phyloP scores from a whole-genome alignment of 2,797 vertebrate genomes.

The Danio tinwini region DNA sequence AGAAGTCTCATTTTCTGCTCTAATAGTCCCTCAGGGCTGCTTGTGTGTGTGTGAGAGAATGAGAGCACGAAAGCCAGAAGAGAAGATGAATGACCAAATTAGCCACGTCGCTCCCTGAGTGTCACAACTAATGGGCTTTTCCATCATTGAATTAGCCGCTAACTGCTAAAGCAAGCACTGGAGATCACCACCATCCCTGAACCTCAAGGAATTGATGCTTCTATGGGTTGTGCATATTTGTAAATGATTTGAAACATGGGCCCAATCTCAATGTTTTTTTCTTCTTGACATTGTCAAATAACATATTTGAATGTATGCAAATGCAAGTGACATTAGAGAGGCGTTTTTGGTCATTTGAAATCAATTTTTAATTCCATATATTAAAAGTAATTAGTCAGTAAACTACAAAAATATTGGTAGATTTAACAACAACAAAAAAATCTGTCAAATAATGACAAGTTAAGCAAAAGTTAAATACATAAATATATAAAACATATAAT shows the following conservation, averaged over 20 bases:
- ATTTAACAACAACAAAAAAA: too few relatives aligned
- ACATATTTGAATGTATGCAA: background rate
- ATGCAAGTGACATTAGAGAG: background rate
- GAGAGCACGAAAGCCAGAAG: conserved; percentile 24
- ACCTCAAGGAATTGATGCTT: background rate
- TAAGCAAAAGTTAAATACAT: too few relatives aligned
- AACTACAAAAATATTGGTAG: too few relatives aligned
- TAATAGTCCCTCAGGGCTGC: conserved; percentile 19
- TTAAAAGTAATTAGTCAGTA: too few relatives aligned
- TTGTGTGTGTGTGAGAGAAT: conserved; percentile 22
- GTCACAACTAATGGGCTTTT: conserved; percentile 29
- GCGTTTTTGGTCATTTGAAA: background rate
- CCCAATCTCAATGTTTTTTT: background rate
- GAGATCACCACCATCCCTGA: background rate
- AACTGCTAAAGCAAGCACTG: conserved; percentile 16
- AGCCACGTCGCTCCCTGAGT: conserved; percentile 5
- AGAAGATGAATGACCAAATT: conserved; percentile 44
- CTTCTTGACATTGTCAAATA: background rate
- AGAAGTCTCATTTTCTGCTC: conserved; percentile 39
- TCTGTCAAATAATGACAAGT: too few relatives aligned
- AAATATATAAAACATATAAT: too few relatives aligned
- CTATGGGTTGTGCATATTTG: background rate
- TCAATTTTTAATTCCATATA: too few relatives aligned
- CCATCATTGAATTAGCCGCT: conserved; percentile 6
- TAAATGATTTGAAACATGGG: background rate